Percentiles rank a stretch among this genome's conserved stretches.
Evolutionary conservation across 2,797 vertebrate species (phyloP).

Genomic region (Gadopsis marmoratus): DNA sequence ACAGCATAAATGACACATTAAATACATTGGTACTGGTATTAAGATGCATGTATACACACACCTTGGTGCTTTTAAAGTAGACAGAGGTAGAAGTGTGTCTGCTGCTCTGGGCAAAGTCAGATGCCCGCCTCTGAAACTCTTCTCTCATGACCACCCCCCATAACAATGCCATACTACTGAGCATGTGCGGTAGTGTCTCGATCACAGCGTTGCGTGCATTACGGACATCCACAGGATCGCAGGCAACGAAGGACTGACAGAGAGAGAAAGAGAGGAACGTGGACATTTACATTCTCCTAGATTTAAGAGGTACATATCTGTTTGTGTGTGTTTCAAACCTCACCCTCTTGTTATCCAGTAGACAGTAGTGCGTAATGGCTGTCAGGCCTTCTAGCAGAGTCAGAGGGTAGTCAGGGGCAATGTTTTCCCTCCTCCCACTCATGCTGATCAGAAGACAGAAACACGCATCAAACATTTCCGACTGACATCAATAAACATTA

Average conservation of each 20-base stretch:
- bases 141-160: constrained; percentile 92
- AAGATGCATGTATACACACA: constrained; percentile 54
- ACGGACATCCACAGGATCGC: constrained; percentile 88
- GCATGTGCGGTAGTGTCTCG: constrained; percentile 91
- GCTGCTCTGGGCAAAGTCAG: constrained; percentile 84
- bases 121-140: constrained; percentile 86
- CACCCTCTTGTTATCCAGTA: constrained; percentile 95
- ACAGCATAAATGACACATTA: not conserved
- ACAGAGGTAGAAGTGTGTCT: constrained; percentile 91
- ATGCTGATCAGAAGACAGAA: constrained; percentile 74
- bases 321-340: constrained; percentile 19
- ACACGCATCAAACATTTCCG: not conserved
- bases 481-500: not conserved
- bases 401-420: constrained; percentile 95
- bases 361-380: constrained; percentile 94
- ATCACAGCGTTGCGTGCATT: constrained; percentile 93
- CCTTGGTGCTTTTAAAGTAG: constrained; percentile 96
- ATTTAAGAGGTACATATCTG: not conserved
- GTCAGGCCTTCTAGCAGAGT: constrained; percentile 97
- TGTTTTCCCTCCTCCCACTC: constrained; percentile 90
- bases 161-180: constrained; percentile 92
- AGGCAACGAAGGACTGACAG: constrained; percentile 63
- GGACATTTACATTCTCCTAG: not conserved
- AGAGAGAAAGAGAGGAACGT: constrained; percentile 7
- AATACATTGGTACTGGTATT: not conserved